These are phyloP conservation scores for Clupea harengus DNA, from an alignment of 2,113 vertebrate genomes.

Conservation along the genomic window DNA sequence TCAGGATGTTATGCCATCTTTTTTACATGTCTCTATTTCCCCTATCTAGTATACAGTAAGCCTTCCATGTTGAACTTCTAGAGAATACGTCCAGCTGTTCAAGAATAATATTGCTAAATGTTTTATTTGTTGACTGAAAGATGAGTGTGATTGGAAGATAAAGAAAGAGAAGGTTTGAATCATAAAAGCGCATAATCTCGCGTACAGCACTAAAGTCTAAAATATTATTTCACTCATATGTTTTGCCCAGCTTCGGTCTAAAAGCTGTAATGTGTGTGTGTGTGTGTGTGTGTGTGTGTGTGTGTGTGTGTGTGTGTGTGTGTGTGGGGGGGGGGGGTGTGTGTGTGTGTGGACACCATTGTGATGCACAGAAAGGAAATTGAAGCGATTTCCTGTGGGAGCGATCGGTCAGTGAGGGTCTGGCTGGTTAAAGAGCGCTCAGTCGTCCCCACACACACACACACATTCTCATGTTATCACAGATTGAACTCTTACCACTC, in stretches of 20 bases:
- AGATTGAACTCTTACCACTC: not conserved
- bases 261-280: not conserved
- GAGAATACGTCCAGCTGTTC: not conserved
- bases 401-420: not conserved
- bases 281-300: not conserved
- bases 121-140: not conserved
- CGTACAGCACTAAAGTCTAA: not conserved
- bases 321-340: not conserved
- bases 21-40: not conserved
- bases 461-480: not conserved
- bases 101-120: not conserved
- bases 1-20: not conserved
- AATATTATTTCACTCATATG: not conserved
- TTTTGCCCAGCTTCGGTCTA: not conserved
- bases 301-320: not conserved
- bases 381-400: constrained; percentile 32
- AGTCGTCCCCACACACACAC: not conserved
- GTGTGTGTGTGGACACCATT: not conserved
- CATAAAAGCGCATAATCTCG: no score
- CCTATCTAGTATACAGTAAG: not conserved
- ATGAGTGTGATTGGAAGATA: not conserved
- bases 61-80: not conserved
- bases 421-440: not conserved
- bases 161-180: not conserved
- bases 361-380: constrained; percentile 30